A percentile compares a stretch with the other conserved stretches of the same genome.
Conservation (phyloP, 2,113 vertebrate species). For the Corythaeola cristata region DNA sequence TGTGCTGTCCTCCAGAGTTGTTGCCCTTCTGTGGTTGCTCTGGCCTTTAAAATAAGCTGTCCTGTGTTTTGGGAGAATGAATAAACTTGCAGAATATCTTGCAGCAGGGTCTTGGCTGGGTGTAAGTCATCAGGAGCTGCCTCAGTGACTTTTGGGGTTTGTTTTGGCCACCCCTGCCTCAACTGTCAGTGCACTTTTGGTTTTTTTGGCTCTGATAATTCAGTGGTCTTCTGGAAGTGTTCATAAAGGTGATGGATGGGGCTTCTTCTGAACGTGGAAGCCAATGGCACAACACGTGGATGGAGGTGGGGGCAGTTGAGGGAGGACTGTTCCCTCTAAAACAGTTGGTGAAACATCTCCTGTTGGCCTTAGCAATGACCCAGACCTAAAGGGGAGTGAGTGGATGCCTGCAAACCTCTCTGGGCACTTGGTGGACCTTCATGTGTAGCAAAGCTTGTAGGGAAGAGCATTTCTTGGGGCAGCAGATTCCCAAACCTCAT, state of each 20-base stretch:
- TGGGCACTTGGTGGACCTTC: background rate
- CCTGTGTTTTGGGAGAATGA: background rate
- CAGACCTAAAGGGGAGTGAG: background rate
- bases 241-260: background rate
- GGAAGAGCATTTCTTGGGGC: accelerated
- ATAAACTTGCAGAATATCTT: background rate
- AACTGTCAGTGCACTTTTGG: background rate
- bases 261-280: background rate
- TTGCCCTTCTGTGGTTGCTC: background rate
- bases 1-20: accelerated
- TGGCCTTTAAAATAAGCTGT: background rate
- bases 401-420: background rate
- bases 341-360: background rate
- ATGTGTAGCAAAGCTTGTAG: background rate
- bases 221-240: background rate
- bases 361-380: background rate
- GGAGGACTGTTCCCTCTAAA: background rate
- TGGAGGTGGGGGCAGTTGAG: accelerated
- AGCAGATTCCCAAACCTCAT: background rate
- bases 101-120: accelerated
- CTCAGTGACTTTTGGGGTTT: background rate
- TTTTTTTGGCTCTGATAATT: background rate
- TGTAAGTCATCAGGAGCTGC: background rate
- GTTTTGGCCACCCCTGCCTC: background rate
- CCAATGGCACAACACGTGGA: too few species aligned